Conservation (phyloP, 2,888 invertebrate species). For the Cephus nigrinus region DNA sequence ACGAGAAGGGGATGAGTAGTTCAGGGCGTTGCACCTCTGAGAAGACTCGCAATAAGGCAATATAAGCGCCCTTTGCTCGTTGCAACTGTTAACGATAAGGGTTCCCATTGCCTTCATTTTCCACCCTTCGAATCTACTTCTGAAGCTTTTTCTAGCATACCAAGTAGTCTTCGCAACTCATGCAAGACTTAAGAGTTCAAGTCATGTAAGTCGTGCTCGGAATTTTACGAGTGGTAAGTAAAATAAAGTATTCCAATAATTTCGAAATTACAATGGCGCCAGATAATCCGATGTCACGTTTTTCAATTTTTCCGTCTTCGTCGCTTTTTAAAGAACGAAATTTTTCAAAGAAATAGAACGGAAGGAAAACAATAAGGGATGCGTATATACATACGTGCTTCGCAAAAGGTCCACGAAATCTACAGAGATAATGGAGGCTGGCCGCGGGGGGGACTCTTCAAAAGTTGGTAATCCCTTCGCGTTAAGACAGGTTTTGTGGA, state of each 20-base stretch:
- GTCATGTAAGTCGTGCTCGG: not conserved
- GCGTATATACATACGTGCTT: not conserved
- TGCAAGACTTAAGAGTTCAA: not conserved
- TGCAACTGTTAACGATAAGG: conserved; percentile 10
- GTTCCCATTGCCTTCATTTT: conserved; percentile 4
- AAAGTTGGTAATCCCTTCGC: not conserved
- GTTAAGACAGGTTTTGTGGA: conserved; percentile 31
- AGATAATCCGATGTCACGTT: not conserved
- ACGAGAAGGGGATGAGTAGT: conserved; percentile 20
- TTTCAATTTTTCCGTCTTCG: not conserved
- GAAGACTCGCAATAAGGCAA: conserved; percentile 32
- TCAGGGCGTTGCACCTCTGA: conserved; percentile 16
- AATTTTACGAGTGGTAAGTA: not conserved
- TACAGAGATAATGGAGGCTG: not conserved
- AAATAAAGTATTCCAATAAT: not conserved
- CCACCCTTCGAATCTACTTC: not conserved
- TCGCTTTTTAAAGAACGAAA: not conserved
- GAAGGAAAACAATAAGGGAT: not conserved
- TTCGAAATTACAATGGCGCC: not conserved
- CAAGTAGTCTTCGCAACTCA: not conserved
- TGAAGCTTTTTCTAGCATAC: not conserved
- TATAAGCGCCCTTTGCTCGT: conserved; percentile 31
- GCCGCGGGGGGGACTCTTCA: not conserved
- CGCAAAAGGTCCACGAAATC: not conserved
- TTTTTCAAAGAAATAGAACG: not conserved